A percentile compares a stretch with the other conserved stretches of the same genome.
Conservation (phyloP, 1,140 invertebrate genomes). For the Hylaeus volcanicus region DNA sequence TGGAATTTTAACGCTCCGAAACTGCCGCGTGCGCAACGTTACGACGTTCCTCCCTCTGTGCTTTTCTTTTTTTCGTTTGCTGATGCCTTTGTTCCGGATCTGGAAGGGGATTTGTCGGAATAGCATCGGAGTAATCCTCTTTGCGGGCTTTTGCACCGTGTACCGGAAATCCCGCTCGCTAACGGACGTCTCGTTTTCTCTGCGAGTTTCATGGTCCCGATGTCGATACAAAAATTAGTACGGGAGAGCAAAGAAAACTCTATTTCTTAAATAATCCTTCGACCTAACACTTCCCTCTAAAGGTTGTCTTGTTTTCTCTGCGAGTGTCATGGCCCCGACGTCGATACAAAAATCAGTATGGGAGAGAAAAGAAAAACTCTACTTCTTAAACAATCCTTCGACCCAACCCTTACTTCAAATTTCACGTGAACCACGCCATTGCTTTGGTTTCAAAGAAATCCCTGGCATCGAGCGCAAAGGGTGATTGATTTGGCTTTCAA, state of each 20-base stretch:
- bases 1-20: constrained; percentile 15
- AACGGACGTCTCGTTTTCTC: no score
- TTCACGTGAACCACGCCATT: no score
- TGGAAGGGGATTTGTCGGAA: background rate
- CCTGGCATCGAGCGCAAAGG: no score
- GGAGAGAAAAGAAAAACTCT: no score
- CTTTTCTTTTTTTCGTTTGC: constrained; percentile 10
- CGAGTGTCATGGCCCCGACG: background rate
- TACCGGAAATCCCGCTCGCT: constrained; percentile 1
- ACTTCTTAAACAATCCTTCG: no score
- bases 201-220: background rate
- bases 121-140: constrained; percentile 10
- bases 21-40: background rate
- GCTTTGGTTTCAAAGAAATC: no score
- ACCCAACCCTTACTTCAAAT: no score
- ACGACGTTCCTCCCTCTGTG: background rate
- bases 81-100: constrained; percentile 3
- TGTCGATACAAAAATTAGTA: background rate
- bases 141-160: constrained; percentile 8
- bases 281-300: no score
- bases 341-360: background rate
- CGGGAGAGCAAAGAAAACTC: no score
- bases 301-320: no score
- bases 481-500: background rate
- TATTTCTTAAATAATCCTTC: no score